phyloP scores from a whole-genome alignment of 2,888 invertebrate genomes.

The Eupeodes latifasciatus region DNA sequence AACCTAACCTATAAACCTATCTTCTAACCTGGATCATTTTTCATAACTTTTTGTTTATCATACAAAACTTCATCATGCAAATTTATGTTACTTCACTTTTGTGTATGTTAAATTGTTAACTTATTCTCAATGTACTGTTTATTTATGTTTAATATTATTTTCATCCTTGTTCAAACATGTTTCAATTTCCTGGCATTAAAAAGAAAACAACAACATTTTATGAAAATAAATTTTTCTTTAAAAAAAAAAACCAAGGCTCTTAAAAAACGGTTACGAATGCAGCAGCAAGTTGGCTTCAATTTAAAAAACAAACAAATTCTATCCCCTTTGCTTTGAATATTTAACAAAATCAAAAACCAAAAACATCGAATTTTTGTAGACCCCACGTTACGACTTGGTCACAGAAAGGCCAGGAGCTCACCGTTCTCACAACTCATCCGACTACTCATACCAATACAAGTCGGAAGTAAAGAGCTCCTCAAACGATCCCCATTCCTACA shows the following conservation, averaged over 20 bases:
- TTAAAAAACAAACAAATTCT: constrained; percentile 33
- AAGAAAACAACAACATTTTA: constrained; percentile 20
- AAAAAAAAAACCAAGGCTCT: constrained; percentile 18
- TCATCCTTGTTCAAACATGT: constrained; percentile 82
- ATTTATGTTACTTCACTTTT: constrained; percentile 22
- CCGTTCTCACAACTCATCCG: constrained; percentile 90
- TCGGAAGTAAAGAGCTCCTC: constrained; percentile 86
- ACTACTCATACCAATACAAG: constrained; percentile 93
- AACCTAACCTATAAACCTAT: neutral
- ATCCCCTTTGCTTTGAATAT: constrained; percentile 29
- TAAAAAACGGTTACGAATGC: constrained; percentile 33
- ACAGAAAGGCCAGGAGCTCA: constrained; percentile 89
- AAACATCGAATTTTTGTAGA: constrained; percentile 85
- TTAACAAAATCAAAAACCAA: constrained; percentile 76
- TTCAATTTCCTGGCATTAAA: constrained; percentile 82
- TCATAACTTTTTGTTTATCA: constrained; percentile 15
- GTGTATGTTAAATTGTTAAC: constrained; percentile 52
- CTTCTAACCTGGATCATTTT: constrained; percentile 24
- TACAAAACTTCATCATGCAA: constrained; percentile 29
- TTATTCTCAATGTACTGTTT: constrained; percentile 66
- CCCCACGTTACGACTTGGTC: constrained; percentile 94
- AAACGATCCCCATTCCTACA: constrained; percentile 85
- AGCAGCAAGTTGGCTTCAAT: constrained; percentile 77
- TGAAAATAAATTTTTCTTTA: constrained; percentile 24
- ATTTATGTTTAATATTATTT: constrained; percentile 55